Evolutionary conservation across 2,113 vertebrate genomes (phyloP), one percentile per base, ranked within the genome.

Genomic region (Centropus unirufus): DNA sequence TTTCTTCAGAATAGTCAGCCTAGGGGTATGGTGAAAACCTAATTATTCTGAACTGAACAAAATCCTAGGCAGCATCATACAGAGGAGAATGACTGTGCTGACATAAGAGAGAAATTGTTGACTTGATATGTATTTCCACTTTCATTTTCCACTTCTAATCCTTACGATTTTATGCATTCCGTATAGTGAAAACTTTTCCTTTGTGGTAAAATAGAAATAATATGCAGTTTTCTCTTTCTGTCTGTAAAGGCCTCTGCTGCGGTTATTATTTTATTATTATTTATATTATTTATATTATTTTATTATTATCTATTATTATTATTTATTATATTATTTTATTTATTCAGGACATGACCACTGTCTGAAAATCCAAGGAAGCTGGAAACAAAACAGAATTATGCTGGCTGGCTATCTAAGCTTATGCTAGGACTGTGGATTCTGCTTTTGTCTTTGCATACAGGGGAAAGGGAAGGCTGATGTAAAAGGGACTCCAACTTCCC

Each of bases 261-360:
- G 5, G 54, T 70, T 70, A 64, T 87, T 68, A 57, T 29, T 69
- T 76, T 62, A 42, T n/a, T n/a, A n/a, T n/a, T n/a, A n/a, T n/a
- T n/a, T n/a, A n/a, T n/a, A n/a, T n/a, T n/a, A n/a, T n/a, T n/a
- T n/a, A n/a, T n/a, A n/a, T n/a, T n/a, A n/a, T n/a, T n/a, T n/a
- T n/a, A n/a, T n/a, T n/a, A n/a, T n/a, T n/a, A n/a, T n/a, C n/a
- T n/a, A n/a, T n/a, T n/a, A n/a, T n/a, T n/a, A n/a, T n/a, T n/a
- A n/a, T n/a, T n/a, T n/a, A n/a, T n/a, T n/a, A n/a, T n/a, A n/a
- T n/a, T n/a, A n/a, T n/a, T n/a, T n/a, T n/a, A n/a, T n/a, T n/a
- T n/a, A n/a, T n/a, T n/a, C 21, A 58, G 21, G 51, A 17, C 29
- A 55, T 0, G 0, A 5, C 4, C 23, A 10, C 11, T 67, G 4